Base-by-base conservation (phyloP, 1,140 invertebrate genomes). In the Apis dorsata region DNA sequence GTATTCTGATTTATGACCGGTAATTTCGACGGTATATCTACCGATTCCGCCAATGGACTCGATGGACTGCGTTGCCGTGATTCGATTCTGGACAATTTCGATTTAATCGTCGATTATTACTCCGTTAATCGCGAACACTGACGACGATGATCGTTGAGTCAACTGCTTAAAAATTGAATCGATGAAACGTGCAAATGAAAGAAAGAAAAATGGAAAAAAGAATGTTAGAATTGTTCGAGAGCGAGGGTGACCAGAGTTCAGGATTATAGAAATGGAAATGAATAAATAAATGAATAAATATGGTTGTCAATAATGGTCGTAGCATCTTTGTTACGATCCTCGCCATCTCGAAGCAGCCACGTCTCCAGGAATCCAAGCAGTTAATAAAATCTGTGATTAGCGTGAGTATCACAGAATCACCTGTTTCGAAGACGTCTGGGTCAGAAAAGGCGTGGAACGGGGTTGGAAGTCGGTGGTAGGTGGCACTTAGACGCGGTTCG, bases 401-500 rank as follows among this genome's bases (percentile, higher is more conserved):
- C 5, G 4, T 44, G 34, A 0, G 34, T 44, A 44, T 44, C 34
- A 24, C 24, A 44, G 34, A 7, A 44, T 44, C 34, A 44, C 5
- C 34, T 44, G 34, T 44, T 44, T 44, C 53, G 70, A 79, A 55
- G 73, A 75, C 71, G 76, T 28, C 60, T 4, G 57, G 51, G 17
- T 24, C 13, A 28, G 57, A 62, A 68, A 60, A 70, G 85, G 59
- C 70, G n/a, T 19, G 70, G 63, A 60, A 85, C 51, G 85, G 74
- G 63, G 78, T 81, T 70, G 81, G 69, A 71, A 51, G 85, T 79
- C 34, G 44, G 49, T 44, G 34, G 75, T 83, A 68, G 76, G 66
- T 76, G 76, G 86, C 83, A 88, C 83, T 88, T 87, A 78, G 71
- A 85, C 55, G 59, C 73, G 73, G 83, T 78, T 88, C 86, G 83